These are phyloP conservation scores for Psilanteris sp. DNA, from an alignment of 1,140 invertebrate genomes.

Conservation along the genomic window DNA sequence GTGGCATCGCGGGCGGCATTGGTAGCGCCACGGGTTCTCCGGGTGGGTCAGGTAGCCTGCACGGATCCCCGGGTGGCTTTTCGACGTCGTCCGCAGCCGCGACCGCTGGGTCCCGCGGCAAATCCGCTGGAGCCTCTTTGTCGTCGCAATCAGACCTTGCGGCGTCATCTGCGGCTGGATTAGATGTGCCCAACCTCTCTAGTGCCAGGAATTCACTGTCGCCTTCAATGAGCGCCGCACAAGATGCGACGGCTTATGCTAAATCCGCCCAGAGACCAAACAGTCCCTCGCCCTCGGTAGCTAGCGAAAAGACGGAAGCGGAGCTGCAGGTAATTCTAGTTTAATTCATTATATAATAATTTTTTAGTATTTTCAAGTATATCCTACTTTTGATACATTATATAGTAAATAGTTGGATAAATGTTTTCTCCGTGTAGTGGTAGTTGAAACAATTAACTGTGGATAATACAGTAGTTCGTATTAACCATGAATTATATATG, in stretches of 20 bases:
- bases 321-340: constrained; percentile 83
- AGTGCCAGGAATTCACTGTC: constrained; percentile 83
- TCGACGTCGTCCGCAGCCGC: constrained; percentile 69
- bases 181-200: constrained; percentile 79
- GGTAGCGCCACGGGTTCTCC: constrained; percentile 74
- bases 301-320: constrained; percentile 87
- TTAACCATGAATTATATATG: too few species aligned
- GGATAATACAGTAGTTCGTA: too few species aligned
- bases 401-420: too few species aligned
- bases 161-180: constrained; percentile 69
- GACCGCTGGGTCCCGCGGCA: constrained; percentile 73
- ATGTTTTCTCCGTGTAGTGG: too few species aligned
- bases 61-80: constrained; percentile 71
- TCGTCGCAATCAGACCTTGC: constrained; percentile 40
- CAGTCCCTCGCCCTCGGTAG: constrained; percentile 90
- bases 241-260: constrained; percentile 83
- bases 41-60: constrained; percentile 78
- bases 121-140: constrained; percentile 69
- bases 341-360: too few species aligned
- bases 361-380: too few species aligned
- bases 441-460: too few species aligned
- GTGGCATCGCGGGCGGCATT: constrained; percentile 60
- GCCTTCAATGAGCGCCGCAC: constrained; percentile 83
- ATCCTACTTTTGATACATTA: too few species aligned
- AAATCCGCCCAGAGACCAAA: constrained; percentile 87